These are phyloP conservation scores for Procapra przewalskii DNA, from an alignment of 2,113 vertebrate genomes.

Conservation along the genomic window DNA sequence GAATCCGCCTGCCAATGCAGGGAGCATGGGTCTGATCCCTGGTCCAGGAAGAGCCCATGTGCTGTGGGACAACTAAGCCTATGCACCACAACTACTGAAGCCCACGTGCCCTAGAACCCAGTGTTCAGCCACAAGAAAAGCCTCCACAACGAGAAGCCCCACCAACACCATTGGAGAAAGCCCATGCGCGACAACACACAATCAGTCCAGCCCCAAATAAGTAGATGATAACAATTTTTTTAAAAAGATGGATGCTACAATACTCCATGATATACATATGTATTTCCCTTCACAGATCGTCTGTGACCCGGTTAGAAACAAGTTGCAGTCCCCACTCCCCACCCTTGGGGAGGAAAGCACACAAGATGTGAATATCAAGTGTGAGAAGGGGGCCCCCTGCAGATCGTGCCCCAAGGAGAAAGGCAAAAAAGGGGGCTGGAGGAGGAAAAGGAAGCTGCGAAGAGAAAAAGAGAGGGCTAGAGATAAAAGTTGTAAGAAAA, in stretches of 20 bases:
- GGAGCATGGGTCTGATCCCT: neutral
- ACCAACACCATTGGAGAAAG: neutral
- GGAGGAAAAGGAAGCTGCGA: neutral
- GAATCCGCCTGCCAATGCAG: neutral
- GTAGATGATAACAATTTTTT: neutral
- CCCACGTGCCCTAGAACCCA: neutral
- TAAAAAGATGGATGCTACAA: neutral
- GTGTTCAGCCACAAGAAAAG: neutral
- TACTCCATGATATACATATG: rapidly evolving
- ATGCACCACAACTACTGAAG: neutral
- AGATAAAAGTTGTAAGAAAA: neutral
- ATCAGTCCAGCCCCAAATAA: neutral
- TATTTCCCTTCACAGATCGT: rapidly evolving
- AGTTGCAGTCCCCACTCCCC: neutral
- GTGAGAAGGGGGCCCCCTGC: rapidly evolving
- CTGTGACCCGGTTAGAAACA: neutral
- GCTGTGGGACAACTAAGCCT: neutral
- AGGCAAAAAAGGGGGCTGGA: rapidly evolving
- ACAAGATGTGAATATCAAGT: neutral
- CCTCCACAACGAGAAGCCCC: rapidly evolving
- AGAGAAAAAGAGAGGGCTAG: neutral
- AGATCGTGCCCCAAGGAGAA: neutral
- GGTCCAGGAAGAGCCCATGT: neutral
- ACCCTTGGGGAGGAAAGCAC: neutral
- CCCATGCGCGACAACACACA: too few relatives aligned